phyloP scores from a whole-genome alignment of 1,140 invertebrate genomes.

The Akabosia matsudoensis region DNA sequence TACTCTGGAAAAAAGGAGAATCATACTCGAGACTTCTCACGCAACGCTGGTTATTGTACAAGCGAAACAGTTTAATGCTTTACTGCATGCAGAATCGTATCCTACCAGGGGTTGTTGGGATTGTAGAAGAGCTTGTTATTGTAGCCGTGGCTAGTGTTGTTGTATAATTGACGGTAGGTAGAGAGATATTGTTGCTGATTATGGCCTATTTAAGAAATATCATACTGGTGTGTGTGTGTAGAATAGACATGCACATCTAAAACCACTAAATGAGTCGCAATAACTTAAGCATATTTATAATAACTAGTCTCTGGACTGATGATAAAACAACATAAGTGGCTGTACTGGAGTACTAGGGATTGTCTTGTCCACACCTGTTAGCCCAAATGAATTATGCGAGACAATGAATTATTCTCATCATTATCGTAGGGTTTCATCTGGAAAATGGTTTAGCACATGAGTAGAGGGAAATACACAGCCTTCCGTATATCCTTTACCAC shows the following conservation, averaged over 20 bases:
- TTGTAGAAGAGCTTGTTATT: neutral
- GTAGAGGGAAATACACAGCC: too few species aligned
- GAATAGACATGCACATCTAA: too few species aligned
- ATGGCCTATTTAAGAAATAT: neutral
- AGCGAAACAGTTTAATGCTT: too few species aligned
- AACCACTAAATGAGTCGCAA: too few species aligned
- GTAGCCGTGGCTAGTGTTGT: neutral
- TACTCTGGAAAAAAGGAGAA: neutral
- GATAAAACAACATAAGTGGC: neutral
- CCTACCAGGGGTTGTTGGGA: too few species aligned
- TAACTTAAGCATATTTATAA: neutral
- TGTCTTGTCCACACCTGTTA: slow-evolving; percentile 19
- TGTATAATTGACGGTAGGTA: neutral
- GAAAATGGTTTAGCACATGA: neutral
- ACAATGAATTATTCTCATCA: slow-evolving; percentile 18
- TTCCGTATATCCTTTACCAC: too few species aligned
- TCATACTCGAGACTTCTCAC: neutral
- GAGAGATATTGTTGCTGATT: neutral
- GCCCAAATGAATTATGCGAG: slow-evolving; percentile 20
- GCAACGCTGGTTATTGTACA: neutral
- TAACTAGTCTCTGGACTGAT: neutral
- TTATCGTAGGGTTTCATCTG: neutral
- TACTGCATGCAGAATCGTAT: too few species aligned
- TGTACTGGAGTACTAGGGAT: neutral
- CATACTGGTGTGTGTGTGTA: neutral